Evolutionary conservation across 2,113 vertebrate genomes (phyloP).

Genomic region (Tor tambroides): DNA sequence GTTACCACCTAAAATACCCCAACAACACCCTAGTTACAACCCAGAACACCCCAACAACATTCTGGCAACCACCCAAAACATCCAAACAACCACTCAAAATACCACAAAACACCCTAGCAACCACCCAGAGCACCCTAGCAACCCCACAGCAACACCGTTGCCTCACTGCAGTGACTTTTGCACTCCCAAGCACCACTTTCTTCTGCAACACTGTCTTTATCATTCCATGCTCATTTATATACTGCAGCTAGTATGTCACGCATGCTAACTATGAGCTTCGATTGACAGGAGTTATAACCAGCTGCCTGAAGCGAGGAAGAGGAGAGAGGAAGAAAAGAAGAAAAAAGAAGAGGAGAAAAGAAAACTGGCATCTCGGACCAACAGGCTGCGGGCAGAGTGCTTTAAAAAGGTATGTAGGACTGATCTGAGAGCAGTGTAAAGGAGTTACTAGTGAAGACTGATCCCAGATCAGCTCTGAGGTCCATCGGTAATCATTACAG

Average conservation of each 20-base stretch:
- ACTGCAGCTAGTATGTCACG: background rate
- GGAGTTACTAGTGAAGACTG: background rate
- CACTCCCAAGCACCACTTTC: background rate
- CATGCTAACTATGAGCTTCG: background rate
- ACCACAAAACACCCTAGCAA: background rate
- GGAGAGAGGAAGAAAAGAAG: conserved; percentile 83
- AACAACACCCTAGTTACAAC: background rate
- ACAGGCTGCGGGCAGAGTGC: conserved; percentile 82
- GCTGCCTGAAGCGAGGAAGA: conserved; percentile 82
- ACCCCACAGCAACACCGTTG: background rate
- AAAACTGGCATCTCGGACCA: conserved; percentile 78
- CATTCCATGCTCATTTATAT: background rate
- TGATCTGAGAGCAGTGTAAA: background rate
- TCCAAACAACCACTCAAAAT: background rate
- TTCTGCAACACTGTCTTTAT: background rate
- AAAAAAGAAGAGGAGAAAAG: conserved; percentile 86
- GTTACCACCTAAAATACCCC: too few relatives aligned
- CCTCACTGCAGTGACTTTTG: background rate
- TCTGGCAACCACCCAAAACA: background rate
- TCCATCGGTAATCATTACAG: conserved; percentile 2
- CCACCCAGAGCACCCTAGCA: background rate
- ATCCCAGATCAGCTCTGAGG: background rate
- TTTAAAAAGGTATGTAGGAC: conserved; percentile 87
- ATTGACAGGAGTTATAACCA: conserved; percentile 78
- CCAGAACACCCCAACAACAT: background rate